These are phyloP conservation scores for Drosophila rufa DNA, from an alignment of 1,140 invertebrate genomes.

Conservation along the genomic window DNA sequence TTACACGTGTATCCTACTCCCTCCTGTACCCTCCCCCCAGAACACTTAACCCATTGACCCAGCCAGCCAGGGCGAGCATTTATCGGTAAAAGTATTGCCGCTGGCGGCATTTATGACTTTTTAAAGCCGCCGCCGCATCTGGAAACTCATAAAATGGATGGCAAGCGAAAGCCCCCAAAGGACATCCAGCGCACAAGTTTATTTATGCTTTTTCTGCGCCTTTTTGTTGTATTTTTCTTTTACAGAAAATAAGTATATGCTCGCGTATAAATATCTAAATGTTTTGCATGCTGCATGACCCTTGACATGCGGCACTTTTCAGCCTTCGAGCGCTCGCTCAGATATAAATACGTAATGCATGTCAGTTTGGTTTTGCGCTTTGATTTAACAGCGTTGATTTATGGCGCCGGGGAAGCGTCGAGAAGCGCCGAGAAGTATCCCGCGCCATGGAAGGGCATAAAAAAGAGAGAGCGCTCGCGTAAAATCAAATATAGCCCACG, in stretches of 20 bases:
- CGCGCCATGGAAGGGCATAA: slow-evolving; percentile 3
- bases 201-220: slow-evolving; percentile 9
- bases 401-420: slow-evolving; percentile 33
- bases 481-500: slow-evolving; percentile 44
- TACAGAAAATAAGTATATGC: slow-evolving; percentile 17
- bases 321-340: slow-evolving; percentile 36
- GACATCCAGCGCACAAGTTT: slow-evolving; percentile 11
- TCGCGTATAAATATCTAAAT: slow-evolving; percentile 27
- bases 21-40: not conserved
- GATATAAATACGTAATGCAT: slow-evolving; percentile 79
- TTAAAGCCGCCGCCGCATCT: slow-evolving; percentile 60
- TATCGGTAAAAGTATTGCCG: slow-evolving; percentile 52
- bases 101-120: slow-evolving; percentile 74
- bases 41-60: slow-evolving; percentile 64
- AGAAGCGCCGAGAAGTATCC: slow-evolving; percentile 37
- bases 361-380: slow-evolving; percentile 80
- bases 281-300: slow-evolving; percentile 34
- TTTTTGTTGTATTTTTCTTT: not conserved
- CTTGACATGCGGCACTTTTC: slow-evolving; percentile 22
- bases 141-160: slow-evolving; percentile 61
- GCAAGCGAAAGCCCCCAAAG: slow-evolving; percentile 22
- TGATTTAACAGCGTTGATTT: slow-evolving; percentile 81
- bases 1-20: slow-evolving; percentile 2
- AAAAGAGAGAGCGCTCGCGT: slow-evolving; percentile 21
- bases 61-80: slow-evolving; percentile 31